phyloP scores from a whole-genome alignment of 2,113 vertebrate species.

The Halcyon malimbica region DNA sequence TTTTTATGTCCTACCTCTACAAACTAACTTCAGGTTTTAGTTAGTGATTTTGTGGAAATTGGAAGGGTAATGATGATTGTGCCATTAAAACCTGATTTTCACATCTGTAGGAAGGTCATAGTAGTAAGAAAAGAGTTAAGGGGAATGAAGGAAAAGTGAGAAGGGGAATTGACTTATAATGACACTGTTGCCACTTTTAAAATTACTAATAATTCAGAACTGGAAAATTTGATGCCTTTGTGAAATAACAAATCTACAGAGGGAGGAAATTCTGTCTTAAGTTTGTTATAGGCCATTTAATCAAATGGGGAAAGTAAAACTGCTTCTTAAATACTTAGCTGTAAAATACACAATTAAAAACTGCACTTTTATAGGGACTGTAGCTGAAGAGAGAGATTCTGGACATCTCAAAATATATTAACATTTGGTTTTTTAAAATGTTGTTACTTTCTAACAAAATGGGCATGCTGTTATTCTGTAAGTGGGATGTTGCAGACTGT shows the following conservation, averaged over 20 bases:
- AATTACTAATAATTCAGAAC: neutral
- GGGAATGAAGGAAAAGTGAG: neutral
- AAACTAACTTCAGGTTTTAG: neutral
- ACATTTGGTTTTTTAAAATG: accelerated
- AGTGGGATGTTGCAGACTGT: neutral
- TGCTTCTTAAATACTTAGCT: neutral
- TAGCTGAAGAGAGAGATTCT: neutral
- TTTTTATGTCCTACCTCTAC: neutral
- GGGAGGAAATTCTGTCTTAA: neutral
- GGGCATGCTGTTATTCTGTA: accelerated
- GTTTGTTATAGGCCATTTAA: neutral
- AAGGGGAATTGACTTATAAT: neutral
- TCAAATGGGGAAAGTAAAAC: neutral
- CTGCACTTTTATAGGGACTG: neutral
- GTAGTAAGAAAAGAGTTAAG: neutral
- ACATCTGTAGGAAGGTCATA: neutral
- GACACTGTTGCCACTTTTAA: neutral
- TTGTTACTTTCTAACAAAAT: neutral
- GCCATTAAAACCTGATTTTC: neutral
- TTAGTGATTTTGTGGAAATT: neutral
- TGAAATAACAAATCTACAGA: neutral
- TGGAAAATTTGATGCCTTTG: neutral
- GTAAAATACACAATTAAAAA: neutral
- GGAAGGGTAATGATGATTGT: neutral
- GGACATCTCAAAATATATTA: neutral